Conservation (phyloP, 2,797 vertebrate genomes). For the Alca torda region DNA sequence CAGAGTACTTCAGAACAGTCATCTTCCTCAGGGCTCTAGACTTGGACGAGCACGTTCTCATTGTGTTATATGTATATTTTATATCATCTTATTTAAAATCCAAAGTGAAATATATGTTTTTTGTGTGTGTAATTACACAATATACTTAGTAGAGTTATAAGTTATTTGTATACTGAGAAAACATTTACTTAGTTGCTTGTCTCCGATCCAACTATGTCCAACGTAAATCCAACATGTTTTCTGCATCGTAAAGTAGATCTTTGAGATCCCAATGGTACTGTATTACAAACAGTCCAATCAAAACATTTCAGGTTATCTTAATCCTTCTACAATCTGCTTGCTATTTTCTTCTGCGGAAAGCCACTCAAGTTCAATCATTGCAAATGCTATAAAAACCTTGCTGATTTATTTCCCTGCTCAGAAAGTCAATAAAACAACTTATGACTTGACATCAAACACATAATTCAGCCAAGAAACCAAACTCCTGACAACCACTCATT, state of each 20-base stretch:
- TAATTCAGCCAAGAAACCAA: conserved; percentile 30
- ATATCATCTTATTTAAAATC: background rate
- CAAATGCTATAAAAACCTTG: conserved; percentile 7
- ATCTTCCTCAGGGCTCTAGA: background rate
- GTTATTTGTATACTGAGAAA: background rate
- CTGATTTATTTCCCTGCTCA: conserved; percentile 31
- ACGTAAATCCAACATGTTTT: background rate
- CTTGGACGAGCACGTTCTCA: background rate
- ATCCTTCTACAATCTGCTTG: background rate
- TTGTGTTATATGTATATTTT: background rate
- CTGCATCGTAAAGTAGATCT: background rate
- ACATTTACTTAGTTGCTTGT: background rate
- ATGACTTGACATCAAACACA: background rate
- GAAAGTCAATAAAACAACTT: conserved; percentile 33
- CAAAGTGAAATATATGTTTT: background rate
- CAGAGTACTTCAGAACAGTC: background rate
- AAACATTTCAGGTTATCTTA: conserved; percentile 14
- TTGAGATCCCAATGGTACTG: background rate
- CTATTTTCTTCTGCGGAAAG: conserved; percentile 10
- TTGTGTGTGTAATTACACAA: background rate
- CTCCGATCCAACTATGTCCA: background rate
- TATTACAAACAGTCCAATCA: background rate
- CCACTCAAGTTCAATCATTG: background rate
- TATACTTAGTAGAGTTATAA: background rate
- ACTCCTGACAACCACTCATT: conserved; percentile 2